Evolutionary conservation across 2,888 invertebrate genomes (phyloP).

Genomic region (Watsonalla binaria): DNA sequence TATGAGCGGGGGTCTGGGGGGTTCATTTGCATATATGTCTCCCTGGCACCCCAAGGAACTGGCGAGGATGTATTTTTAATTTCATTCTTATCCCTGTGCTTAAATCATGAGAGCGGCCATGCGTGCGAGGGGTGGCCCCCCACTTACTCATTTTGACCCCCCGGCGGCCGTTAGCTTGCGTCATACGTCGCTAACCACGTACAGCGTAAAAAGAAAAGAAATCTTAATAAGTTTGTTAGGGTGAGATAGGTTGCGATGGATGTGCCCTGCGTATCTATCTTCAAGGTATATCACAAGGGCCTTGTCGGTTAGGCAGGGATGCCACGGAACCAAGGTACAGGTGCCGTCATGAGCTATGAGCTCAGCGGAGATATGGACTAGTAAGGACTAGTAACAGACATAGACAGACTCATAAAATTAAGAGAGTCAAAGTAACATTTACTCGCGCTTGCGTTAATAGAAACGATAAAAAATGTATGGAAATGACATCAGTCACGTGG

Average conservation of each 20-base stretch:
- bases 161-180: constrained; percentile 68
- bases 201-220: constrained; percentile 78
- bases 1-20: constrained; percentile 51
- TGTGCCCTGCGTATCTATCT: constrained; percentile 12
- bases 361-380: no score
- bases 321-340: no score
- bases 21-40: constrained; percentile 79
- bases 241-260: constrained; percentile 54
- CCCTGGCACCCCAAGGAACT: constrained; percentile 71
- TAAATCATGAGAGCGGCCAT: constrained; percentile 79
- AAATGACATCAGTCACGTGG: no score
- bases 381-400: no score
- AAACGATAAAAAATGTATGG: no score
- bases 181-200: constrained; percentile 79
- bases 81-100: constrained; percentile 79
- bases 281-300: background rate
- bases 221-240: constrained; percentile 79
- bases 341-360: no score
- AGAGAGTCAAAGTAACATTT: no score
- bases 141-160: constrained; percentile 34
- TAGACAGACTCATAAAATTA: no score
- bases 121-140: constrained; percentile 64
- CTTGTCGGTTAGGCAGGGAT: no score
- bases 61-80: constrained; percentile 78
- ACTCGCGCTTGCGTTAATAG: no score